Base-by-base conservation (phyloP, 2,797 vertebrate genomes). In the Centroberyx gerrardi region DNA sequence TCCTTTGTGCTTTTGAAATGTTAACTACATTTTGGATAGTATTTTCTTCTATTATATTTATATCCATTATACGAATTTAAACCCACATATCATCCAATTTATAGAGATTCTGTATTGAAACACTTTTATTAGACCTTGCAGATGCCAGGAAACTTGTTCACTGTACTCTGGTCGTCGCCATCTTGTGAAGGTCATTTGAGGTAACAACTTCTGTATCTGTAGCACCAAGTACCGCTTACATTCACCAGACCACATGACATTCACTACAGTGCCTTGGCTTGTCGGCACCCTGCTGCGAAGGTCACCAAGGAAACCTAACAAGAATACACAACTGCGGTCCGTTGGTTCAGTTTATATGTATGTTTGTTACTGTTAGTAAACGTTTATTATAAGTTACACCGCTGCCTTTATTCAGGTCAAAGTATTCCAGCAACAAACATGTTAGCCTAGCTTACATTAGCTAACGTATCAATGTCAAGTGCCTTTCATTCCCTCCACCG, bases 131-230 rank as follows among this genome's bases (percentile, higher is more conserved):
- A 18, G n/a, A 22, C 22, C 36, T 4, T 42, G n/a, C 4, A 38
- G 44, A 38, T 27, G 9, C 4, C 44, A 15, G 44, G 38, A 69
- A 49, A 38, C 22, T 70, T 15, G 9, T 28, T 12, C n/a, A n/a
- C 36, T 66, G 33, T 10, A 31, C 12, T 29, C 22, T 4, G 8
- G 38, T 18, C 6, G 27, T 5, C 78, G 75, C 85, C 87, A 84
- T 84, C 18, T 87, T 76, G 75, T 79, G 82, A 89, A 92, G 92
- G 92, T 88, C 86, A 49, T 74, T 58, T 79, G 33, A 84, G 80
- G 85, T 55, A 1, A 85, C 2, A 44, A 22, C 33, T 48, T 38
- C 17, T 22, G 29, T 4, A 22, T 42, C 13, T 42, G 49, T 15
- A 56, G 17, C 3, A 0, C 7, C 0, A 5, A 56, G 17, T 1